Evolutionary conservation across 2,888 invertebrate genomes (phyloP).

Genomic region (Machimus atricapillus): DNA sequence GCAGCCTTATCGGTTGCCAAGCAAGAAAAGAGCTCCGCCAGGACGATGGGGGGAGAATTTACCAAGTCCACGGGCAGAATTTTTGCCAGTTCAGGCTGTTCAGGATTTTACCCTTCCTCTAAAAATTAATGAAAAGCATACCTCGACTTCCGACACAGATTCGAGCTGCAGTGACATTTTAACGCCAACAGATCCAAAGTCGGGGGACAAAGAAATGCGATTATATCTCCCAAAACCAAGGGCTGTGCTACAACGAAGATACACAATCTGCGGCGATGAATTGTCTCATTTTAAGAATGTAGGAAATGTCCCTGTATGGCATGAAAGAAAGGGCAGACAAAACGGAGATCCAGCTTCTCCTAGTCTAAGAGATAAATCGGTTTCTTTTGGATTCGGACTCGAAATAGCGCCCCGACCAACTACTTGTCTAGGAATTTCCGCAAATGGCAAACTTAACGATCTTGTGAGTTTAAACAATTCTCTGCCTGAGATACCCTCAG

Average conservation of each 20-base stretch:
- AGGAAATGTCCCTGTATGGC: conserved; percentile 71
- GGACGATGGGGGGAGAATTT: conserved; percentile 75
- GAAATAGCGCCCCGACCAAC: conserved; percentile 74
- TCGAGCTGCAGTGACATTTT: conserved; percentile 67
- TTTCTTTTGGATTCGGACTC: conserved; percentile 78
- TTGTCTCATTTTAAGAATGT: conserved; percentile 62
- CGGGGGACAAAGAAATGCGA: conserved; percentile 62
- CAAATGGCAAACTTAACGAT: conserved; percentile 50
- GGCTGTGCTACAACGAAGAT: conserved; percentile 78
- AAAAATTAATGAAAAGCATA: conserved; percentile 63
- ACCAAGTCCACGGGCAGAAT: conserved; percentile 70
- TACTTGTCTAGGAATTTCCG: conserved; percentile 68
- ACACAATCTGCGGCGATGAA: conserved; percentile 87
- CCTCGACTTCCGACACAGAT: conserved; percentile 59
- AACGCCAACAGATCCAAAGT: conserved; percentile 63
- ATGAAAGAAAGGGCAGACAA: conserved; percentile 70
- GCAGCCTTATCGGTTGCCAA: conserved; percentile 75
- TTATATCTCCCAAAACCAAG: conserved; percentile 80
- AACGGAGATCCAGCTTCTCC: conserved; percentile 63
- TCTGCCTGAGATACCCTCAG: conserved; percentile 44
- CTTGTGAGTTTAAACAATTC: conserved; percentile 47
- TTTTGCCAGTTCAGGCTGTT: conserved; percentile 61
- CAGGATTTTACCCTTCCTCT: conserved; percentile 68
- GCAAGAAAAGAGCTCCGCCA: conserved; percentile 71
- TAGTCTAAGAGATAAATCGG: conserved; percentile 77